phyloP scores from a whole-genome alignment of 2,113 vertebrate genomes.

The Capra hircus region DNA sequence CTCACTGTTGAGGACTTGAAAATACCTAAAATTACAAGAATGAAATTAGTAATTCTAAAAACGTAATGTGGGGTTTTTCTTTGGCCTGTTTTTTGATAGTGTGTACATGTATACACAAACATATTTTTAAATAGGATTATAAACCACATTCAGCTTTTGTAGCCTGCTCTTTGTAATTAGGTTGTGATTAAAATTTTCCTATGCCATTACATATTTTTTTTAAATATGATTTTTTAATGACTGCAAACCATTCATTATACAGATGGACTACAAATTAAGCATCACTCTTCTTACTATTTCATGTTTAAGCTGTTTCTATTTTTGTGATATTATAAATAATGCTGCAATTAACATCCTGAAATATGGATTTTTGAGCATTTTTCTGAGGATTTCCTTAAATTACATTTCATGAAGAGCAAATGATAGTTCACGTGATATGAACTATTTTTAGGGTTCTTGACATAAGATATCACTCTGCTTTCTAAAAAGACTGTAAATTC shows the following conservation, averaged over 20 bases:
- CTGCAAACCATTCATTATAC: neutral
- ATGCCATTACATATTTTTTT: neutral
- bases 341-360: neutral
- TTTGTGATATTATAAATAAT: neutral
- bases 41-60: neutral
- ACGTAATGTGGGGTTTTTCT: neutral
- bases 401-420: neutral
- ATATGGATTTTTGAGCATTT: neutral
- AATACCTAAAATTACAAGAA: neutral
- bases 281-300: neutral
- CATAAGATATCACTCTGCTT: neutral
- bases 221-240: neutral
- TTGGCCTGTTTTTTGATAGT: neutral
- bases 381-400: neutral
- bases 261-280: neutral
- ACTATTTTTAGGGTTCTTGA: neutral
- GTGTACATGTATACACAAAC: neutral
- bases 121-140: neutral
- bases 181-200: neutral
- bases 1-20: neutral
- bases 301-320: neutral
- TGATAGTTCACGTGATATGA: neutral
- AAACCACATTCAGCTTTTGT: slow-evolving; percentile 8
- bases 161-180: neutral
- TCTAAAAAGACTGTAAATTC: neutral